Percentiles rank a stretch among this genome's conserved stretches.
Evolutionary conservation across 2,797 vertebrate species (phyloP).

Genomic region (Florisuga fusca): DNA sequence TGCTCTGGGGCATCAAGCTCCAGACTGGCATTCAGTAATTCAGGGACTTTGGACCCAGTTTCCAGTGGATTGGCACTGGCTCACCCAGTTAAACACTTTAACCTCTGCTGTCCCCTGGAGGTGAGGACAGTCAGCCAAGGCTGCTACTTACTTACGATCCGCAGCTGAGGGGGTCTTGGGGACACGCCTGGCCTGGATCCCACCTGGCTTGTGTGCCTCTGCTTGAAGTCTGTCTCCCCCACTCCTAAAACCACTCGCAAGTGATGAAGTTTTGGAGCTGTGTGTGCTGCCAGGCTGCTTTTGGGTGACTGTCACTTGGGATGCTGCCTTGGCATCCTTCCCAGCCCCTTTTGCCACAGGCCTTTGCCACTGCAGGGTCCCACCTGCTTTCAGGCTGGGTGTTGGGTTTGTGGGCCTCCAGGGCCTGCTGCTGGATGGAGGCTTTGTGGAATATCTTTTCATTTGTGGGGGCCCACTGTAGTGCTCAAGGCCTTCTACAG

Average conservation of each 20-base stretch:
- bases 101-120: neutral
- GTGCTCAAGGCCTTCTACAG: neutral
- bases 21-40: rapidly evolving
- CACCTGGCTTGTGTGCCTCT: rapidly evolving
- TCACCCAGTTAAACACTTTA: neutral
- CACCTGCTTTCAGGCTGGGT: neutral
- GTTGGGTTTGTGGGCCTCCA: neutral
- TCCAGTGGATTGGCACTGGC: neutral
- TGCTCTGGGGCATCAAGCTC: neutral
- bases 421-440: neutral
- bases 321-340: neutral
- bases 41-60: neutral
- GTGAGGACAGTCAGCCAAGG: neutral
- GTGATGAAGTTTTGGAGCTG: neutral
- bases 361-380: neutral
- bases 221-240: neutral
- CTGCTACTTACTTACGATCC: constrained; percentile 71
- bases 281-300: neutral
- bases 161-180: neutral
- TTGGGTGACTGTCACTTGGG: neutral
- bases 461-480: neutral
- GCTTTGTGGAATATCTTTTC: neutral
- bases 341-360: neutral
- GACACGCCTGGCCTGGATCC: neutral
- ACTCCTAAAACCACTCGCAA: neutral